These are phyloP conservation scores for Lasiommata megera DNA, from an alignment of 2,888 invertebrate species.

Conservation along the genomic window DNA sequence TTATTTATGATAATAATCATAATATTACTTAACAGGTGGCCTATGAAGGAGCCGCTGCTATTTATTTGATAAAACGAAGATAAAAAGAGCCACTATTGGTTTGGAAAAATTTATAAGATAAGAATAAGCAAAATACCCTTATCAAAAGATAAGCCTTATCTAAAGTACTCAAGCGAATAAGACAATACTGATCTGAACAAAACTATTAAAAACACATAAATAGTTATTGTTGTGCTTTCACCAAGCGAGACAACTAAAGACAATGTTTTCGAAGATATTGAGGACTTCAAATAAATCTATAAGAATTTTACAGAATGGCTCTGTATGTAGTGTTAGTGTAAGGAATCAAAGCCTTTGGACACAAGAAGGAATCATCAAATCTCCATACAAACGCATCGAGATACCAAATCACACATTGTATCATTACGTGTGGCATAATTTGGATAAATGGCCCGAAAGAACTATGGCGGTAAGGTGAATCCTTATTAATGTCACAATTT, in stretches of 20 bases:
- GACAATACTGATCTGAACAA: not conserved
- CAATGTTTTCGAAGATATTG: slow-evolving; percentile 50
- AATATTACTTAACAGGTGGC: not conserved
- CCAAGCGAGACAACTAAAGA: not conserved
- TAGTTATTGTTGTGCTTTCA: not conserved
- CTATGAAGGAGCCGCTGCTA: not conserved
- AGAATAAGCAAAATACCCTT: not conserved
- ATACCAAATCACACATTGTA: slow-evolving; percentile 79
- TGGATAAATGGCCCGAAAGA: slow-evolving; percentile 84
- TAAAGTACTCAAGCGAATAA: not conserved
- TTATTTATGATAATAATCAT: not conserved
- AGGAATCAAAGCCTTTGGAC: slow-evolving; percentile 61
- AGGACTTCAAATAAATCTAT: slow-evolving; percentile 46
- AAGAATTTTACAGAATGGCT: slow-evolving; percentile 28
- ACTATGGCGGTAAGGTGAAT: slow-evolving; percentile 81
- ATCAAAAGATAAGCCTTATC: not conserved
- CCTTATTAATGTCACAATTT: no score
- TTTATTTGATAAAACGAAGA: not conserved
- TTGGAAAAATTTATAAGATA: not conserved
- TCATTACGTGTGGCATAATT: slow-evolving; percentile 83
- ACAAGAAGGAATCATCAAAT: slow-evolving; percentile 63
- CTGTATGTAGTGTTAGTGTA: slow-evolving; percentile 35
- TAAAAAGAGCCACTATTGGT: not conserved
- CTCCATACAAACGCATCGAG: slow-evolving; percentile 71
- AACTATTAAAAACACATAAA: not conserved